Base-by-base conservation (phyloP, 2,888 invertebrate species). In the Chaetogeoica ovagalla region DNA sequence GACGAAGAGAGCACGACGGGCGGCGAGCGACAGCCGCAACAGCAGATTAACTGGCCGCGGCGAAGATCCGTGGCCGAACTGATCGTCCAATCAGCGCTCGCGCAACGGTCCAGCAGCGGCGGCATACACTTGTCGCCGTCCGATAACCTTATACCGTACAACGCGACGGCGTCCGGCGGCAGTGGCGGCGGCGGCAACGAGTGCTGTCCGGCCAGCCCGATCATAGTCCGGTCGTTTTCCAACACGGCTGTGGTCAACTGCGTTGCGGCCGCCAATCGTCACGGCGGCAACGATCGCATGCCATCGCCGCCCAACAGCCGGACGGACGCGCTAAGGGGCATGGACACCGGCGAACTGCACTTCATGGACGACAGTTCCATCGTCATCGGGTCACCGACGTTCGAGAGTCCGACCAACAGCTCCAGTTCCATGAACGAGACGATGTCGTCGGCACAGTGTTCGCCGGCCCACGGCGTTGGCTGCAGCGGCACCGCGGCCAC, bases 291-390 rank as follows among this genome's bases (percentile, higher is more conserved):
- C 83, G 89, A 90, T 72, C 87, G 87, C 85, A 89, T 89, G 83
- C 87, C 90, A 68, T 87, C 89, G 68, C 87, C 89, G 23, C 88
- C 74, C 85, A 86, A 23, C 87, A 87, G n/a, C 89, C 89, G 85
- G 72, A 91, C 91, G 59, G 94, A 95, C 85, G 89, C 94, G 82
- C 88, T 95, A 82, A 90, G 91, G 30, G 92, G 92, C 72, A 88
- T 95, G 87, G 94, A 95, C 85, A 93, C 92, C 82, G 93, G 93
- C n/a, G 95, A 96, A 86, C 87, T 96, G 76, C 90, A 93, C 69
- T 96, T 90, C 86, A 95, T 96, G 95, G 96, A 96, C 86, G 95
- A 96, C 86, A 95, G 95, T 86, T 95, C 94, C 48, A 90, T 95
- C 65, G 91, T 92, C 83, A 89, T 94, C 82, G 91, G 93, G 81